These are phyloP conservation scores for Phrynosoma platyrhinos DNA, from an alignment of 2,113 vertebrate species.

Conservation along the genomic window DNA sequence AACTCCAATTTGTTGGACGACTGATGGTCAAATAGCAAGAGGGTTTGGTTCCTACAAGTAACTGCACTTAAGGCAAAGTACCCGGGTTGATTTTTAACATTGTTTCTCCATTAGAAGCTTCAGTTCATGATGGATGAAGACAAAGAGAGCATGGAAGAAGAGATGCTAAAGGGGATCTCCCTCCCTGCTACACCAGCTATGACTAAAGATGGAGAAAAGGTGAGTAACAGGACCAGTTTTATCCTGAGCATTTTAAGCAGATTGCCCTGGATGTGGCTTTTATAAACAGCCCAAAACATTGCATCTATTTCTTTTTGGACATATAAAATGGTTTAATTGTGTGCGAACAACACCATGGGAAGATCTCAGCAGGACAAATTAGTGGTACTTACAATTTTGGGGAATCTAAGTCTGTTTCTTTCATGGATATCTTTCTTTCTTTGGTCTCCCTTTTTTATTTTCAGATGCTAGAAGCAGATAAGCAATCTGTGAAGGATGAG, in stretches of 20 bases:
- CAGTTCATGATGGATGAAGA: neutral
- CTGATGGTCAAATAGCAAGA: neutral
- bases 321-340: neutral
- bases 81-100: neutral
- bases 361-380: neutral
- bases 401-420: neutral
- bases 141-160: neutral
- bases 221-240: neutral
- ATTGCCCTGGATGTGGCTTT: too few relatives aligned
- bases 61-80: neutral
- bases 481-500: neutral
- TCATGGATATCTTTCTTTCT: neutral
- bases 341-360: neutral
- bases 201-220: neutral
- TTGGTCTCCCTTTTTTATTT: neutral
- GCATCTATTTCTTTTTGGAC: neutral
- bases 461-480: neutral
- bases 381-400: neutral
- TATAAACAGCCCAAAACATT: neutral
- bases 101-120: neutral
- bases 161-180: neutral
- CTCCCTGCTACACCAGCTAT: too few relatives aligned
- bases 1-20: neutral
- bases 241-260: neutral
- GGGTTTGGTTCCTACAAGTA: neutral